Percentiles rank a stretch among this genome's conserved stretches.
phyloP scores from a whole-genome alignment of 2,113 vertebrate species.

The Chroicocephalus ridibundus region DNA sequence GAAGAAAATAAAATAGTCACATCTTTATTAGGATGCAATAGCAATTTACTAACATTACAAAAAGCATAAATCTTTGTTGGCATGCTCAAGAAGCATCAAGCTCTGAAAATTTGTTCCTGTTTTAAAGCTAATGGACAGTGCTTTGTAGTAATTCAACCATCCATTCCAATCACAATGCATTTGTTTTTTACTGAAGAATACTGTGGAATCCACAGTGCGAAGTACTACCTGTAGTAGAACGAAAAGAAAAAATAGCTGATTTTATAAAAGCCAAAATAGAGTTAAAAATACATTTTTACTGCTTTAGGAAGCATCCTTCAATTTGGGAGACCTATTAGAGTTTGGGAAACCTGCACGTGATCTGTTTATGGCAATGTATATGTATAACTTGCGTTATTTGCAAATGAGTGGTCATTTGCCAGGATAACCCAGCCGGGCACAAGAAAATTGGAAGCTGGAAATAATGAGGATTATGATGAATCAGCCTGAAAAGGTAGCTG shows the following conservation, averaged over 20 bases:
- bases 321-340: neutral
- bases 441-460: neutral
- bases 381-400: neutral
- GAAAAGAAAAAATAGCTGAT: neutral
- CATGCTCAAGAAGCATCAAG: neutral
- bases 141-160: neutral
- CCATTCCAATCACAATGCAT: neutral
- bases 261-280: neutral
- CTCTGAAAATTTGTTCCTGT: neutral
- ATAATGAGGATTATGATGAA: slow-evolving; percentile 33
- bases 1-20: neutral
- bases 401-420: neutral
- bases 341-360: neutral
- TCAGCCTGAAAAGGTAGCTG: neutral
- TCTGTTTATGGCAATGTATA: neutral
- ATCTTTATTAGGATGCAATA: neutral
- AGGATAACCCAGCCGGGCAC: neutral
- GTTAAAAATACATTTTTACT: neutral
- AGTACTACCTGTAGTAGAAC: neutral
- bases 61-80: neutral
- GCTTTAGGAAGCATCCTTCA: neutral
- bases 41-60: neutral
- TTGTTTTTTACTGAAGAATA: neutral
- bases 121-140: neutral
- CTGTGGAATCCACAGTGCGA: neutral